Conservation (phyloP, 2,113 vertebrate species). For the Serilophus lunatus region DNA sequence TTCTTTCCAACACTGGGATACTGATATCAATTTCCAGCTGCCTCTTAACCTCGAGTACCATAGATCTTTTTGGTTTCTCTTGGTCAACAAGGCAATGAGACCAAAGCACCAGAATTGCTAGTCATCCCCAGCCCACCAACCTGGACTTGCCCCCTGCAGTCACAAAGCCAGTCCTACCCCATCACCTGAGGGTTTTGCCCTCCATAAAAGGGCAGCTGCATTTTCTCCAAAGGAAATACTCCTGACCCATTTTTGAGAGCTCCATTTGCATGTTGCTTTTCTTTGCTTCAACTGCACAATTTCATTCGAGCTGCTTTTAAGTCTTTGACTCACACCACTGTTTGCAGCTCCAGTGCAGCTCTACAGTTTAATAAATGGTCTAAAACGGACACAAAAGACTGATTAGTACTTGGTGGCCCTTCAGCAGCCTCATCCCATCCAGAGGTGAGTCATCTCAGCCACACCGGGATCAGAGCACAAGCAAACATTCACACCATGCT, state of each 20-base stretch:
- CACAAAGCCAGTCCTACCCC: background rate
- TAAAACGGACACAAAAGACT: background rate
- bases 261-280: background rate
- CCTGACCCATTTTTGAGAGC: background rate
- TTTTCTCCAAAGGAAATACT: background rate
- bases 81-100: background rate
- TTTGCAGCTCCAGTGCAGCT: background rate
- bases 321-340: background rate
- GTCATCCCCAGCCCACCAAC: accelerated
- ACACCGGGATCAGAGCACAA: background rate
- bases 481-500: accelerated
- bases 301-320: background rate
- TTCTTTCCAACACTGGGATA: background rate
- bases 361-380: background rate
- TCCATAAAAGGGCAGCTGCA: background rate
- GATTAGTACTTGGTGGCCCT: background rate
- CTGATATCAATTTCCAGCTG: background rate
- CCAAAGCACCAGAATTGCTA: background rate
- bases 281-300: accelerated
- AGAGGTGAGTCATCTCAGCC: accelerated
- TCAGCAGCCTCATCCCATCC: background rate
- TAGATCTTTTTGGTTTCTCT: background rate
- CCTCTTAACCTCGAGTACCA: background rate
- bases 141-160: background rate
- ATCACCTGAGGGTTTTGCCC: background rate